Conservation (phyloP, 2,888 invertebrate species). For the Conus canariensis region DNA sequence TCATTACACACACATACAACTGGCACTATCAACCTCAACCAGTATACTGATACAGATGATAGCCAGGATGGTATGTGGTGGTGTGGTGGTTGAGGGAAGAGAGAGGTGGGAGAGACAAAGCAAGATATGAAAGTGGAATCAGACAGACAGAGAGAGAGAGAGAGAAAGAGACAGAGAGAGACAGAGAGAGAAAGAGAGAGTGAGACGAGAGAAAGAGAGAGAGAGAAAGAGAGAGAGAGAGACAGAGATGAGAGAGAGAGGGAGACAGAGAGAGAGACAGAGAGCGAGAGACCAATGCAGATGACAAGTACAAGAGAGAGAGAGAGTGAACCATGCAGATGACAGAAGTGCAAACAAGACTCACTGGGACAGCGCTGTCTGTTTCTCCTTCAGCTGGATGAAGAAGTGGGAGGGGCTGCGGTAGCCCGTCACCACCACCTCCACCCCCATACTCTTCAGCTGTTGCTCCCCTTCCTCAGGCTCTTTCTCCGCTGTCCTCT, state of each 20-base stretch:
- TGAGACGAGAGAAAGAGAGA: neutral
- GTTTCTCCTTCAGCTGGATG: constrained; percentile 53
- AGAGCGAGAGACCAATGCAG: neutral
- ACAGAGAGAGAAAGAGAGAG: neutral
- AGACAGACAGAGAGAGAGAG: neutral
- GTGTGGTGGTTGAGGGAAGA: too few relatives aligned
- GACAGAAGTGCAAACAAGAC: neutral
- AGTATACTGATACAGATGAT: too few relatives aligned
- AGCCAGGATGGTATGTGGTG: too few relatives aligned
- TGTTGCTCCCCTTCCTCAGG: neutral
- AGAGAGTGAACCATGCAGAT: neutral
- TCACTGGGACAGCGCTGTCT: constrained; percentile 7
- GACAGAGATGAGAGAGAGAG: neutral
- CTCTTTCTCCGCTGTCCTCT: neutral
- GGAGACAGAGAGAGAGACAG: neutral
- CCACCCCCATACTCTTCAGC: constrained; percentile 48
- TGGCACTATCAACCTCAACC: too few relatives aligned
- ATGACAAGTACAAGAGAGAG: neutral
- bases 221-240: neutral
- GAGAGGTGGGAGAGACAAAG: neutral
- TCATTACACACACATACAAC: too few relatives aligned
- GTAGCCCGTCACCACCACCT: constrained; percentile 66
- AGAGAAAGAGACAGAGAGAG: neutral
- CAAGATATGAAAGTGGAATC: neutral
- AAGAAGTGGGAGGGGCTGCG: constrained; percentile 80